phyloP scores from a whole-genome alignment of 2,113 vertebrate genomes.

The Nannospalax galili region DNA sequence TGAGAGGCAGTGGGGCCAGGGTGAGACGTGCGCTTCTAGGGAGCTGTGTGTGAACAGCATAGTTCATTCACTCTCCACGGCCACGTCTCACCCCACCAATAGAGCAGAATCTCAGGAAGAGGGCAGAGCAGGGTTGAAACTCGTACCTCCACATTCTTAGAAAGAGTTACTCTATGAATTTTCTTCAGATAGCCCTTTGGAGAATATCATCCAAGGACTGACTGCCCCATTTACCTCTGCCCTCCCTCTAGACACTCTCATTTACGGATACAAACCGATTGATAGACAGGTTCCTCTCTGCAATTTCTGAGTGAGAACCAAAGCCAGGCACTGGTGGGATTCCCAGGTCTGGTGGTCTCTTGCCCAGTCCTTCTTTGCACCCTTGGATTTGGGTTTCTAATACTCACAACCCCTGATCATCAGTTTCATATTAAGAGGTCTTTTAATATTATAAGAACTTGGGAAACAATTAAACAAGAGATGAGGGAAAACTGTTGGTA shows the following conservation, averaged over 20 bases:
- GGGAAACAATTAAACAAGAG: not conserved
- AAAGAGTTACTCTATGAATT: not conserved
- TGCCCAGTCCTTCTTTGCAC: not conserved
- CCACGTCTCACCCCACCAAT: not conserved
- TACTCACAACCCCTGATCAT: not conserved
- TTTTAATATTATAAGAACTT: not conserved
- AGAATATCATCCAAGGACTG: not conserved
- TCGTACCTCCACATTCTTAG: not conserved
- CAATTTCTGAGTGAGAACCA: not conserved
- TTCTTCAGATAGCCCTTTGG: not conserved
- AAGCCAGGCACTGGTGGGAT: not conserved
- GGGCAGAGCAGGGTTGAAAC: not conserved
- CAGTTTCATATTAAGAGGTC: not conserved
- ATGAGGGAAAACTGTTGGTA: not conserved
- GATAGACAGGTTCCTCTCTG: not conserved
- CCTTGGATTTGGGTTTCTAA: not conserved
- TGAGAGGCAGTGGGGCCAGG: accelerated
- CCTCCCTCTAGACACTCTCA: not conserved
- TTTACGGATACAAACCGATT: not conserved
- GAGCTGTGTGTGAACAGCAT: not conserved
- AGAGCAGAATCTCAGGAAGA: not conserved
- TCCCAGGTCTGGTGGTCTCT: not conserved
- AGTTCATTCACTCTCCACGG: not conserved
- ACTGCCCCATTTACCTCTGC: not conserved
- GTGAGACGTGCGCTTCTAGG: not conserved